These are phyloP conservation scores for Rhinella marina DNA, from an alignment of 2,797 vertebrate species.

Conservation along the genomic window DNA sequence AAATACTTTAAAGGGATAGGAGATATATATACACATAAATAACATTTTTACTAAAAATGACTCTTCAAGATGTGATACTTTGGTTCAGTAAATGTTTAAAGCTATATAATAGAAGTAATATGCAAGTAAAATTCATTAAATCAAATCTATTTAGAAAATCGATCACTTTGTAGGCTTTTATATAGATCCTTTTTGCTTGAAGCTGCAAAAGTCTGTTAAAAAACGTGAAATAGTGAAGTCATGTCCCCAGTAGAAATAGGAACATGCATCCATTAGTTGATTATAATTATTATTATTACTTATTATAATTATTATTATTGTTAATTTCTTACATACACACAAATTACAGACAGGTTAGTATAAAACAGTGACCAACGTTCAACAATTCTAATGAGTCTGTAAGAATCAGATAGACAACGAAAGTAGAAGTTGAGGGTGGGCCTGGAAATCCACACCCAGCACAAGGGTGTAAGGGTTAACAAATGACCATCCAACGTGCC, in stretches of 20 bases:
- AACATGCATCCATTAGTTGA: background rate
- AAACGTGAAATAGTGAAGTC: too few species aligned
- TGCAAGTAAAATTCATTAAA: background rate
- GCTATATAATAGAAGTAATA: background rate
- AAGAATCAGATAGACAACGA: background rate
- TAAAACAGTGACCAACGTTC: background rate
- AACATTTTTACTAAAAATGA: background rate
- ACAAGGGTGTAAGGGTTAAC: constrained; percentile 28
- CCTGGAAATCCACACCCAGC: background rate
- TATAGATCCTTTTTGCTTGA: background rate
- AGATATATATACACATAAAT: too few species aligned
- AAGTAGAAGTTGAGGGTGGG: background rate
- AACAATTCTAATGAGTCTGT: background rate
- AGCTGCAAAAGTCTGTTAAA: background rate
- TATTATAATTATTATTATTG: background rate
- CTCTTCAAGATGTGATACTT: background rate
- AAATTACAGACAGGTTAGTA: background rate
- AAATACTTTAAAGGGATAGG: too few species aligned
- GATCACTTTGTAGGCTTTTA: background rate
- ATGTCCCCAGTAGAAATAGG: background rate
- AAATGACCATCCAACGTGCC: background rate
- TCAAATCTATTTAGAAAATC: background rate
- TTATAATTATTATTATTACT: background rate
- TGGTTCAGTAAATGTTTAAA: background rate
- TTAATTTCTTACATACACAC: background rate